Conservation (phyloP, 2,888 invertebrate species). For the Tipula helvola region DNA sequence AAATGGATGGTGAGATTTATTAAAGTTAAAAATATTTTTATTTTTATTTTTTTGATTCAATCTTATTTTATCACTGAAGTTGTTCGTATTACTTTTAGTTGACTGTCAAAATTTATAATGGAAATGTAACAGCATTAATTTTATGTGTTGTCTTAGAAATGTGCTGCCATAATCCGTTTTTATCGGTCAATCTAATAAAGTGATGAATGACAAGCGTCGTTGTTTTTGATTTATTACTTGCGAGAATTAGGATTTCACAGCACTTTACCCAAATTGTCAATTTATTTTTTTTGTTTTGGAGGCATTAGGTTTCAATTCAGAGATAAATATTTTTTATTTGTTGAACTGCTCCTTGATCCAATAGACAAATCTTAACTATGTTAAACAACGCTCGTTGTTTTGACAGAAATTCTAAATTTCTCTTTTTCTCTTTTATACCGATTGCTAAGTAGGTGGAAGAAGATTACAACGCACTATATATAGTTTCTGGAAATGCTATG, state of each 20-base stretch:
- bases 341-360: too few species aligned
- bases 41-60: neutral
- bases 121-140: neutral
- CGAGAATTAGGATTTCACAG: neutral
- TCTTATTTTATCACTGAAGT: constrained; percentile 4
- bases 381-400: too few species aligned
- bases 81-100: neutral
- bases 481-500: too few species aligned
- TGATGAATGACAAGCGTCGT: neutral
- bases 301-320: too few species aligned
- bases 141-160: neutral
- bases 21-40: neutral
- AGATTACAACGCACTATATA: too few species aligned
- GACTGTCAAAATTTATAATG: neutral
- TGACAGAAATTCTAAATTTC: too few species aligned
- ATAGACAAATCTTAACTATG: too few species aligned
- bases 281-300: too few species aligned
- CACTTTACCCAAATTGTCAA: neutral
- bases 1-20: neutral
- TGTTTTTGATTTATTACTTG: neutral
- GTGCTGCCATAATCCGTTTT: neutral
- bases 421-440: too few species aligned
- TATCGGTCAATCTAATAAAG: neutral
- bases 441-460: too few species aligned
- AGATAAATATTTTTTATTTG: too few species aligned